These are phyloP conservation scores for Sapayoa aenigma DNA, from an alignment of 2,113 vertebrate genomes.

Conservation along the genomic window DNA sequence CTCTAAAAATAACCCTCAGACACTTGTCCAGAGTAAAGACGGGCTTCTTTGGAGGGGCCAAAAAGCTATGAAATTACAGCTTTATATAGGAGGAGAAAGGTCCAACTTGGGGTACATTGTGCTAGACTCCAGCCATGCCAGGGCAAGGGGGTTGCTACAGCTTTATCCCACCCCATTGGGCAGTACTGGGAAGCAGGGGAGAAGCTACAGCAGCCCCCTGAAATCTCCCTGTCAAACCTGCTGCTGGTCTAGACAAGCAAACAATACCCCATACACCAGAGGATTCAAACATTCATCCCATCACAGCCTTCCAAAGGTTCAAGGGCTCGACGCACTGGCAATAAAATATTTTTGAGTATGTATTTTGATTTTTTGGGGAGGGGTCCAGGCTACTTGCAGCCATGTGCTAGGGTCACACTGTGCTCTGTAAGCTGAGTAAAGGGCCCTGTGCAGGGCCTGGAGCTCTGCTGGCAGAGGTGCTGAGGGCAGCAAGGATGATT, in stretches of 20 bases:
- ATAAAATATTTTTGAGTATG: rapidly evolving
- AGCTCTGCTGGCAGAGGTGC: neutral
- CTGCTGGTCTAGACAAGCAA: neutral
- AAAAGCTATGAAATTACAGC: neutral
- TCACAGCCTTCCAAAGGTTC: neutral
- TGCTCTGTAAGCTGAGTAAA: neutral
- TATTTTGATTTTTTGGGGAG: neutral
- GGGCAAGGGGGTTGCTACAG: neutral
- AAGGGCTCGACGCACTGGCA: neutral
- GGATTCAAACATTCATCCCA: neutral
- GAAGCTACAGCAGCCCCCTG: neutral
- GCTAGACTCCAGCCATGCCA: neutral
- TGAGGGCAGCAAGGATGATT: neutral
- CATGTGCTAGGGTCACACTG: rapidly evolving
- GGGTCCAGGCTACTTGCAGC: neutral
- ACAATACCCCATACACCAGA: neutral
- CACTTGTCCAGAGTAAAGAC: neutral
- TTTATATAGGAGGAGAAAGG: neutral
- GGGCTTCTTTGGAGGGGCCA: neutral
- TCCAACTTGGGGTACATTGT: rapidly evolving
- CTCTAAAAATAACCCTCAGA: neutral
- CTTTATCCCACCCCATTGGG: rapidly evolving
- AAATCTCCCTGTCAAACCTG: neutral
- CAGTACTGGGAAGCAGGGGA: neutral
- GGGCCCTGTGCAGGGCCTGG: neutral